Percentiles rank a stretch among this genome's conserved stretches.
Conservation (phyloP, 2,113 vertebrate species). For the Telmatochromis sp. region DNA sequence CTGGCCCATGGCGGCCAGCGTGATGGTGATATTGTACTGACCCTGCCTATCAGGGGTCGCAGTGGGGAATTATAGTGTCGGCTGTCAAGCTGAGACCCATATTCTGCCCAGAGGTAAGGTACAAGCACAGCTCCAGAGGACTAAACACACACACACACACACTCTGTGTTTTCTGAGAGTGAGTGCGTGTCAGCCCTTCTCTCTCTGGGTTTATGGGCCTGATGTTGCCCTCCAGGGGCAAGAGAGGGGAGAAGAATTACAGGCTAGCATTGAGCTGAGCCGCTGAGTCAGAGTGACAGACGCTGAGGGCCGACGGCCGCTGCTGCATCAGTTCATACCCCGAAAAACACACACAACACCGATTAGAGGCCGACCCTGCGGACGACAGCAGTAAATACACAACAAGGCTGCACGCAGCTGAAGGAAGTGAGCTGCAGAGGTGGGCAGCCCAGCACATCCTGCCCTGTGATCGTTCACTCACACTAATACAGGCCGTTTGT, state of each 20-base stretch:
- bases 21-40: conserved; percentile 57
- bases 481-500: not conserved
- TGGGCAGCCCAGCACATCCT: not conserved
- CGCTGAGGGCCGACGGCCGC: conserved; percentile 30
- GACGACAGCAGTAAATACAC: not conserved
- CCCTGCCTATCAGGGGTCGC: conserved; percentile 57
- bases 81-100: conserved; percentile 55
- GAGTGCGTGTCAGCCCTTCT: not conserved
- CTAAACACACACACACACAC: not conserved
- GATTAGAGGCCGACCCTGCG: not conserved
- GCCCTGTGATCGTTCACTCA: not conserved
- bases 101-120: conserved; percentile 47
- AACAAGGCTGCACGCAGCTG: not conserved
- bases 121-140: conserved; percentile 24
- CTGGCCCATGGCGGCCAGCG: conserved; percentile 35
- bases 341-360: not conserved
- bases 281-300: conserved; percentile 50
- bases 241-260: conserved; percentile 31
- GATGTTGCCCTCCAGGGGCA: conserved; percentile 49
- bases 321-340: not conserved
- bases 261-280: conserved; percentile 3
- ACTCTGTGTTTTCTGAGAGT: not conserved
- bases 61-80: conserved; percentile 48
- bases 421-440: not conserved
- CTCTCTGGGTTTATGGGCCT: conserved; percentile 16